Conservation (phyloP, 2,113 vertebrate genomes). For the Chinchilla lanigera region DNA sequence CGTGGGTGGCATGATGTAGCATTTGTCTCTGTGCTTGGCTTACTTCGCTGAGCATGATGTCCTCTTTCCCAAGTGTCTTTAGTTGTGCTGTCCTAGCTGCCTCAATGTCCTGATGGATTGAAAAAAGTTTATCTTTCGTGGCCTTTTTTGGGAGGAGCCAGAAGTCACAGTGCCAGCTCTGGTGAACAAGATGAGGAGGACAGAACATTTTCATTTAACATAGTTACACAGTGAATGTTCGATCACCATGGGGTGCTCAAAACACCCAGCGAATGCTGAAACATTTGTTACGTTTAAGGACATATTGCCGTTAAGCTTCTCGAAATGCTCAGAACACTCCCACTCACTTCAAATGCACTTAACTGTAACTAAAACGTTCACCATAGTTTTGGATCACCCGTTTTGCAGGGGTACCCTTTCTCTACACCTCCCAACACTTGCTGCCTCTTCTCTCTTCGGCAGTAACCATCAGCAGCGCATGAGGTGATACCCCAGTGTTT, state of each 20-base stretch:
- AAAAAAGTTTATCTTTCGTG: not conserved
- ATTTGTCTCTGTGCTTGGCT: not conserved
- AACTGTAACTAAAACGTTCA: too few species aligned
- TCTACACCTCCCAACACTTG: not conserved
- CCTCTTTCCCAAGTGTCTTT: not conserved
- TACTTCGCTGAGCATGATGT: not conserved
- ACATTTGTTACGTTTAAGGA: not conserved
- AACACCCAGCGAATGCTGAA: not conserved
- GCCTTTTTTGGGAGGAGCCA: not conserved
- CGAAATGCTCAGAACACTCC: not conserved
- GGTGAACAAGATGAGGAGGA: not conserved
- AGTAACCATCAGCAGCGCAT: not conserved
- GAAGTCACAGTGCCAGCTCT: not conserved
- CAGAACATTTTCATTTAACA: not conserved
- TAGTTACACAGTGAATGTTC: not conserved
- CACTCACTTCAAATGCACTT: not conserved
- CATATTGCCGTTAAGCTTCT: not conserved
- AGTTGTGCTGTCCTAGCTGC: not conserved
- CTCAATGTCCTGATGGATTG: not conserved
- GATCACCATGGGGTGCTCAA: not conserved
- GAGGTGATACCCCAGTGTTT: not conserved
- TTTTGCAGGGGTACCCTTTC: not conserved
- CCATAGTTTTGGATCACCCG: not conserved
- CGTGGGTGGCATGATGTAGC: rapidly evolving
- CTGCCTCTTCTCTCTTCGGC: not conserved